Percentiles rank a stretch among this genome's conserved stretches.
Conservation (phyloP, 2,888 invertebrate genomes). For the Mimas tiliae region DNA sequence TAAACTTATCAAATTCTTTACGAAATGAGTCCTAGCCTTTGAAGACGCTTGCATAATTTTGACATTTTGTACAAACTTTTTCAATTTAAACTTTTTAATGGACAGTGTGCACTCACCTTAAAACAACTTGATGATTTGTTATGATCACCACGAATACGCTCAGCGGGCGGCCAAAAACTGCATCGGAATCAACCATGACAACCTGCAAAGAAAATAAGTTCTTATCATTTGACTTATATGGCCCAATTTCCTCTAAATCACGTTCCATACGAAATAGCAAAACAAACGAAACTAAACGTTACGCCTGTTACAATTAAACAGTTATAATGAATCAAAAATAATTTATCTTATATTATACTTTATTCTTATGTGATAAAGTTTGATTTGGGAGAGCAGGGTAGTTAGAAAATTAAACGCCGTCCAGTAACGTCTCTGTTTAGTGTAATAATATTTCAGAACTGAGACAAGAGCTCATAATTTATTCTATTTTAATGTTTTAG, state of each 20-base stretch:
- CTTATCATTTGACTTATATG: constrained; percentile 45
- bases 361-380: constrained; percentile 39
- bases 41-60: constrained; percentile 27
- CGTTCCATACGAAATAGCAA: constrained; percentile 59
- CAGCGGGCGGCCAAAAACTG: constrained; percentile 76
- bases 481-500: constrained; percentile 55
- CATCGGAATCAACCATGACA: constrained; percentile 54
- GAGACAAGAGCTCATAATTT: constrained; percentile 78
- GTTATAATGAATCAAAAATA: constrained; percentile 56
- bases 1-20: background rate
- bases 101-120: constrained; percentile 42
- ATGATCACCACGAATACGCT: constrained; percentile 72
- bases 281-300: constrained; percentile 77
- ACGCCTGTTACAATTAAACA: constrained; percentile 76
- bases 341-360: constrained; percentile 40
- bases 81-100: constrained; percentile 28
- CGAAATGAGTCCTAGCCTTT: background rate
- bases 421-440: constrained; percentile 68
- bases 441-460: constrained; percentile 72
- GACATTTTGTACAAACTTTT: constrained; percentile 10
- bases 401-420: constrained; percentile 63
- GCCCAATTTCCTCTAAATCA: constrained; percentile 42
- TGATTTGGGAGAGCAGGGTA: constrained; percentile 39
- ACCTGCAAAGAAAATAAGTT: constrained; percentile 49
- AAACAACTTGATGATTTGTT: constrained; percentile 74